These are phyloP conservation scores for Peromyscus californicus DNA, from an alignment of 2,113 vertebrate genomes.

Conservation along the genomic window DNA sequence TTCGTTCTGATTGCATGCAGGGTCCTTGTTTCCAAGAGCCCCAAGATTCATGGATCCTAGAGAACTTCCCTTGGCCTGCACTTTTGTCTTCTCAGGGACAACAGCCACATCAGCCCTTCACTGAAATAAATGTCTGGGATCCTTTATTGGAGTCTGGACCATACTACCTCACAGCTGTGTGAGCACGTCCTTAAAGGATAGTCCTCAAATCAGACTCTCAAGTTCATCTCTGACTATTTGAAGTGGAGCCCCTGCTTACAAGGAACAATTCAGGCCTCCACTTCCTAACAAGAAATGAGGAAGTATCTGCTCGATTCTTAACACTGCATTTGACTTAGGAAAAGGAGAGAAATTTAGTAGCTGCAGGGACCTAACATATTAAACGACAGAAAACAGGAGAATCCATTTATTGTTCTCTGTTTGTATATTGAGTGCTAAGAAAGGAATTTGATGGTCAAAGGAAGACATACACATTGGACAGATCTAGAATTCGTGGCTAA, in stretches of 20 bases:
- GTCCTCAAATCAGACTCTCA: not conserved
- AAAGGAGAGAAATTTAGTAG: not conserved
- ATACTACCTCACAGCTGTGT: not conserved
- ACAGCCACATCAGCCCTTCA: fast-evolving
- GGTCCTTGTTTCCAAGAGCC: not conserved
- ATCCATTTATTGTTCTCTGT: too few relatives aligned
- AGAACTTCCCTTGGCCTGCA: not conserved
- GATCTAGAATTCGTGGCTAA: not conserved
- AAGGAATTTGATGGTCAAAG: not conserved
- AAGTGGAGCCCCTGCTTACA: not conserved
- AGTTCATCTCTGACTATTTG: not conserved
- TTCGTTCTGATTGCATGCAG: not conserved
- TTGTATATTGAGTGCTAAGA: too few relatives aligned
- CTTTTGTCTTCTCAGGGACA: not conserved
- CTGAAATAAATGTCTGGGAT: not conserved
- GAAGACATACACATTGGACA: not conserved
- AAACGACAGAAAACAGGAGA: not conserved
- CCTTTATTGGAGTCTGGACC: not conserved
- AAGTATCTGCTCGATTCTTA: not conserved
- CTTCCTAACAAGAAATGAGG: not conserved
- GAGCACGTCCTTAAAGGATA: not conserved
- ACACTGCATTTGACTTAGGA: not conserved
- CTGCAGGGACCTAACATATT: not conserved
- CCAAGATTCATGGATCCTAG: not conserved
- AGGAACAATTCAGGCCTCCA: not conserved